Evolutionary conservation across 2,888 invertebrate species (phyloP).

Genomic region (Aquatica leii): DNA sequence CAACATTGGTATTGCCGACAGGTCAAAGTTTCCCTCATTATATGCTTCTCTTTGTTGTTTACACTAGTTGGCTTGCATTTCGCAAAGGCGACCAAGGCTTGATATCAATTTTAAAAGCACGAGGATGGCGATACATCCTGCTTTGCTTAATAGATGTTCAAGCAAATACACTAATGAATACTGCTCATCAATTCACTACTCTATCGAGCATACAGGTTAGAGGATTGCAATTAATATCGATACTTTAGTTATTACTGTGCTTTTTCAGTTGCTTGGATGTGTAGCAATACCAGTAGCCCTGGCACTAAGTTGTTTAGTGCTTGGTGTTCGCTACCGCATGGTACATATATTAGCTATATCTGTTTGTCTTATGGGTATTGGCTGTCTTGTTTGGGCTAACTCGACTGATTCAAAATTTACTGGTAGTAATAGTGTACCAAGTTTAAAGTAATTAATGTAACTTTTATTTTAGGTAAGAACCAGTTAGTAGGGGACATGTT

Average conservation of each 20-base stretch:
- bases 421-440: conserved; percentile 57
- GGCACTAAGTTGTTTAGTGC: conserved; percentile 77
- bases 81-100: conserved; percentile 69
- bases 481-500: conserved; percentile 84
- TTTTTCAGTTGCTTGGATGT: conserved; percentile 83
- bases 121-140: conserved; percentile 81
- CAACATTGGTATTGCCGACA: conserved; percentile 77
- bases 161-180: conserved; percentile 82
- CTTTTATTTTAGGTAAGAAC: conserved; percentile 71
- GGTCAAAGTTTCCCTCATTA: conserved; percentile 85
- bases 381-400: conserved; percentile 85
- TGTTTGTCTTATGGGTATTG: conserved; percentile 82
- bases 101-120: conserved; percentile 69
- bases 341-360: conserved; percentile 82
- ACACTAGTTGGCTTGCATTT: conserved; percentile 79
- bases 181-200: conserved; percentile 80
- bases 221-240: conserved; percentile 12
- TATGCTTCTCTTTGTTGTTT: conserved; percentile 76
- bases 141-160: conserved; percentile 87
- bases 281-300: conserved; percentile 85
- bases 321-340: conserved; percentile 78
- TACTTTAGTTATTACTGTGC: neutral
- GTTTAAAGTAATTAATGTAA: neutral
- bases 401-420: conserved; percentile 74
- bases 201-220: conserved; percentile 75